These are phyloP conservation scores for Lipotes vexillifer DNA, from an alignment of 2,113 vertebrate genomes.

Conservation along the genomic window DNA sequence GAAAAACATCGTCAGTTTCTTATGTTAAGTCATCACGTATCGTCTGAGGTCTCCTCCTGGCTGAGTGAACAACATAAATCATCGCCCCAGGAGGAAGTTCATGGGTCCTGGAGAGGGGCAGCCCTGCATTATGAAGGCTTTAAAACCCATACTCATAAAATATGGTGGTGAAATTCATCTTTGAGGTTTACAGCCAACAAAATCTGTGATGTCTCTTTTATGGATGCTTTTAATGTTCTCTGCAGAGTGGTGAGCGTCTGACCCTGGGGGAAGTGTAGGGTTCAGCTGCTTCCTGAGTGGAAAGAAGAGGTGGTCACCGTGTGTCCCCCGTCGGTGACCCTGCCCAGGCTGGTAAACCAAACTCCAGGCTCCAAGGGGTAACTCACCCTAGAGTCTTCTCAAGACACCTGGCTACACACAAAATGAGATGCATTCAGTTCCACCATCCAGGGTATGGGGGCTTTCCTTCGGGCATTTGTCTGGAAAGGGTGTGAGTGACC, in stretches of 20 bases:
- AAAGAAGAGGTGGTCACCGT: neutral
- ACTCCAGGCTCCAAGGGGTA: neutral
- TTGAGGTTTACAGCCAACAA: conserved; percentile 5
- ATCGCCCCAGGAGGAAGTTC: neutral
- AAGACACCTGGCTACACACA: neutral
- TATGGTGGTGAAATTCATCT: neutral
- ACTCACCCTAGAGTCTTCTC: neutral
- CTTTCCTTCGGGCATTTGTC: neutral
- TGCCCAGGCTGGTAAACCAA: neutral
- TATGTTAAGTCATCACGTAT: fast-evolving
- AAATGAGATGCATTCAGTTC: neutral
- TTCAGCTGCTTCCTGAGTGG: neutral
- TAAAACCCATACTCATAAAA: conserved; percentile 11
- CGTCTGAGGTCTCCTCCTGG: neutral
- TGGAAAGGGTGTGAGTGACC: neutral
- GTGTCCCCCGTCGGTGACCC: neutral
- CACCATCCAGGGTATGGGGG: neutral
- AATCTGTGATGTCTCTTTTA: neutral
- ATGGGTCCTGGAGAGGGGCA: neutral
- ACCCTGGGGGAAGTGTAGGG: neutral
- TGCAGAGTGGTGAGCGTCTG: neutral
- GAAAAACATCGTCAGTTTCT: neutral
- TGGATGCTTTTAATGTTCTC: neutral
- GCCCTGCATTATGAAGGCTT: neutral
- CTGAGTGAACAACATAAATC: neutral